A percentile compares a stretch with the other conserved stretches of the same genome.
phyloP scores from a whole-genome alignment of 2,888 invertebrate genomes.

The Euplexia lucipara region DNA sequence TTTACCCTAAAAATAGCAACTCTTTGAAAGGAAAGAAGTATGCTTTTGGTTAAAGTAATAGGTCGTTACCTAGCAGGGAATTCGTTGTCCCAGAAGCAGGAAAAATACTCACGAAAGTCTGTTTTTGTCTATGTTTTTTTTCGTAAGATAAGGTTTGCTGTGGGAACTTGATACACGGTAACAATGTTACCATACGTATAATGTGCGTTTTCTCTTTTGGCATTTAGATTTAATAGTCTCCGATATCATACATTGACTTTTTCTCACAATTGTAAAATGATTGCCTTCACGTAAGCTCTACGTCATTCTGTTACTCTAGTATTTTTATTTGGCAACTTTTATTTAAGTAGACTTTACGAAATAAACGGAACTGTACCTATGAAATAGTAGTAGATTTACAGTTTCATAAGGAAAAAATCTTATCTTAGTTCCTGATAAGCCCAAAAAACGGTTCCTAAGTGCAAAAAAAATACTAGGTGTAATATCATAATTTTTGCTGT shows the following conservation, averaged over 20 bases:
- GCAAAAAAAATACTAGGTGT: slow-evolving; percentile 47
- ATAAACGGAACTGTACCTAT: slow-evolving; percentile 1
- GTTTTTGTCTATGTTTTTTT: slow-evolving; percentile 31
- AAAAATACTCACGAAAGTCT: slow-evolving; percentile 7
- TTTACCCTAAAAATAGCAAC: background rate
- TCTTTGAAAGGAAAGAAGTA: background rate
- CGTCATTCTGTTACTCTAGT: slow-evolving; percentile 31
- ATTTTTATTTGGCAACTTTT: slow-evolving; percentile 32
- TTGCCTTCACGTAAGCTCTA: slow-evolving; percentile 40
- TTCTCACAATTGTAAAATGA: slow-evolving; percentile 64
- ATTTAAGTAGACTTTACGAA: slow-evolving; percentile 30
- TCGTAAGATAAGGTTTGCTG: slow-evolving; percentile 25
- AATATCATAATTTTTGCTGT: slow-evolving; percentile 61
- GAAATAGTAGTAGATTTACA: slow-evolving; percentile 10
- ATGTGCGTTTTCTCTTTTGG: slow-evolving; percentile 62
- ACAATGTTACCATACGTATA: slow-evolving; percentile 57
- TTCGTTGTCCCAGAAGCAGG: slow-evolving; percentile 1
- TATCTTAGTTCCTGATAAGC: slow-evolving; percentile 31
- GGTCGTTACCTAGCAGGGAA: slow-evolving; percentile 1
- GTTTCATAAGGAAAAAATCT: slow-evolving; percentile 46
- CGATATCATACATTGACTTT: slow-evolving; percentile 59
- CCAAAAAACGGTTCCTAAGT: slow-evolving; percentile 42
- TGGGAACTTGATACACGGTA: slow-evolving; percentile 43
- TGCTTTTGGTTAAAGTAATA: slow-evolving; percentile 7
- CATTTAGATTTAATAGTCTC: slow-evolving; percentile 60